A percentile compares a stretch with the other conserved stretches of the same genome.
phyloP scores from a whole-genome alignment of 2,888 invertebrate genomes.

The Lissonota sp. region DNA sequence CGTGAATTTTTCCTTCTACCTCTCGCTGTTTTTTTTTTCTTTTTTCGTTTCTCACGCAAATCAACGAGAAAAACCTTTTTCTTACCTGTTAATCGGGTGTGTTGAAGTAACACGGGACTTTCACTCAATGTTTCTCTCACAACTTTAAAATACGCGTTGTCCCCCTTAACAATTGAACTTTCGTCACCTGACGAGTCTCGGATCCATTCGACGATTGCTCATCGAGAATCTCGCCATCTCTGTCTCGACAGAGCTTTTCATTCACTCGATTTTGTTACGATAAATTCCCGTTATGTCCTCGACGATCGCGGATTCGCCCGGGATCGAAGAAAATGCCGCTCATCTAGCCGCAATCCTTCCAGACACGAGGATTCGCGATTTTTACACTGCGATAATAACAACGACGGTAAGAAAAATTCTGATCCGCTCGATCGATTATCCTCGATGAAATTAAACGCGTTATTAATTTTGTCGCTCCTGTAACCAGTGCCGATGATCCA shows the following conservation, averaged over 20 bases:
- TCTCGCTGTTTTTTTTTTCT: constrained; percentile 13
- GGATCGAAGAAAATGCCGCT: constrained; percentile 47
- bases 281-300: too few species aligned
- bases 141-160: too few species aligned
- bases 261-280: neutral
- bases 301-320: constrained; percentile 32
- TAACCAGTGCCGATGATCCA: constrained; percentile 53
- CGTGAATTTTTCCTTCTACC: neutral
- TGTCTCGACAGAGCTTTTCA: constrained; percentile 10
- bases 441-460: neutral
- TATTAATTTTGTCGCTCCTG: constrained; percentile 14
- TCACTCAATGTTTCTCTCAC: neutral
- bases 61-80: neutral
- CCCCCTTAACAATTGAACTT: constrained; percentile 38
- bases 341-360: constrained; percentile 82
- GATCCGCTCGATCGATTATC: constrained; percentile 34
- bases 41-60: neutral
- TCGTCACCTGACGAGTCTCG: constrained; percentile 50
- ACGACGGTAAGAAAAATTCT: constrained; percentile 57
- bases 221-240: constrained; percentile 48
- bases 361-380: constrained; percentile 73
- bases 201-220: constrained; percentile 21
- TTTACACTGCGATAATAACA: constrained; percentile 50
- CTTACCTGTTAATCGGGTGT: neutral
- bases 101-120: neutral